phyloP scores from a whole-genome alignment of 2,113 vertebrate genomes.

The Aythya baeri region DNA sequence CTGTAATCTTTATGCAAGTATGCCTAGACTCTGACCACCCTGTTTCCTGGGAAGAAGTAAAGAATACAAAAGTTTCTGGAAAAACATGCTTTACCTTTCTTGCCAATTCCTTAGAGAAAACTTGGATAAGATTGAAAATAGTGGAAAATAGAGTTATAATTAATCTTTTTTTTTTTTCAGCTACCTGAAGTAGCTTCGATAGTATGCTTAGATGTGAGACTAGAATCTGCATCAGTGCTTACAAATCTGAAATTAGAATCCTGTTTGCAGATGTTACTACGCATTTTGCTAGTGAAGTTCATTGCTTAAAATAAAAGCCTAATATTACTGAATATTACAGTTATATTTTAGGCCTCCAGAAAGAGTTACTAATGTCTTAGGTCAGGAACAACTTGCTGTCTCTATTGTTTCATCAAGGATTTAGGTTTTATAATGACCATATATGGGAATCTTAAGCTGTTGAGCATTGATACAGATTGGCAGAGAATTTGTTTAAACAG shows the following conservation, averaged over 20 bases:
- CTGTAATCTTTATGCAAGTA: neutral
- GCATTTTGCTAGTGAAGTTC: slow-evolving; percentile 10
- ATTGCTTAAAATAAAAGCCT: slow-evolving; percentile 13
- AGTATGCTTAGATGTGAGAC: neutral
- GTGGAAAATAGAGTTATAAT: neutral
- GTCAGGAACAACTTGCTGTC: slow-evolving; percentile 57
- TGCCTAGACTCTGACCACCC: neutral
- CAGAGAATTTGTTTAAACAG: slow-evolving; percentile 74
- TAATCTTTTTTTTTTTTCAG: neutral
- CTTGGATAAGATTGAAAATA: slow-evolving; percentile 15
- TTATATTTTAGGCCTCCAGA: slow-evolving; percentile 47
- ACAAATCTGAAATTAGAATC: slow-evolving; percentile 28
- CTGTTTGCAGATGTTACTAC: slow-evolving; percentile 7
- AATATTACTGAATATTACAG: slow-evolving; percentile 41
- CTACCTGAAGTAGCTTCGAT: neutral
- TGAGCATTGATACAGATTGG: slow-evolving; percentile 70
- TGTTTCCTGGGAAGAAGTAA: neutral
- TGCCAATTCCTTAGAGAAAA: slow-evolving; percentile 10
- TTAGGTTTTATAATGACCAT: slow-evolving; percentile 65
- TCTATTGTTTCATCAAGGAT: slow-evolving; percentile 68
- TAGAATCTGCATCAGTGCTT: slow-evolving; percentile 1
- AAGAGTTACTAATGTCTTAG: slow-evolving; percentile 32
- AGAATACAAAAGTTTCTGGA: neutral
- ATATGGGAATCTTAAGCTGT: slow-evolving; percentile 69
- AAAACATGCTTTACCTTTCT: neutral